Base-by-base conservation (phyloP, 2,888 invertebrate species). In the Epsilonema sp. region DNA sequence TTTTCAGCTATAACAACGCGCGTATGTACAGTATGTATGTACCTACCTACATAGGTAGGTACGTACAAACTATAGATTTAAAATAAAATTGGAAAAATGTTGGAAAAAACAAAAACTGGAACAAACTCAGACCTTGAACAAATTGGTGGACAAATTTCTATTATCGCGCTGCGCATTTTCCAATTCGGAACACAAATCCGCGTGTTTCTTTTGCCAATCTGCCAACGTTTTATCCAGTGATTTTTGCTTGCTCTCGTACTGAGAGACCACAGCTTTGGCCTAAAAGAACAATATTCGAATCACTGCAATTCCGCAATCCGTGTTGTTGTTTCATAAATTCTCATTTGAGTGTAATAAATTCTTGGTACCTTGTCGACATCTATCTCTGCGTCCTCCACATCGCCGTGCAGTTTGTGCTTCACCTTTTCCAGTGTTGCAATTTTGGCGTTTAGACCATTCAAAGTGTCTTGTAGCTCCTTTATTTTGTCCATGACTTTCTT, bases 201-300 rank as follows among this genome's bases (percentile, higher is more conserved):
- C 87, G 65, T 85, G 67, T 77, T 92, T 92, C 74, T 86, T 81
- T 73, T 92, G 92, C 97, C 97, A 97, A 80, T 97, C 97, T 61
- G 85, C 82, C 70, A 94, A 84, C 74, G 92, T 89, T 75, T 92
- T 94, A 78, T 97, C 97, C 77, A 97, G 97, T 60, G 86, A 86
- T 76, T 92, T 90, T 75, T 94, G 92, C 74, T 90, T 94, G 86
- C 94, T 94, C 73, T 94, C 94, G 64, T 92, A 83, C 57, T 87
- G 54, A 52, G 61, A 83, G 70, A 90, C 87, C 66, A 86, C 81
- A 48, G 85, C 80, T 58, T 85, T 84, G 59, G 89, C 64, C 52
- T 52, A 19, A 49, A 31, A 8, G 8, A 31, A 11, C 16, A 8
- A 8, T 11, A 11, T 16, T 31, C 8, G 16, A 31, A 31, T 31